Percentiles rank a stretch among this genome's conserved stretches.
Conservation (phyloP, 23 tunicate species). For the Botrylloides violaceus region DNA sequence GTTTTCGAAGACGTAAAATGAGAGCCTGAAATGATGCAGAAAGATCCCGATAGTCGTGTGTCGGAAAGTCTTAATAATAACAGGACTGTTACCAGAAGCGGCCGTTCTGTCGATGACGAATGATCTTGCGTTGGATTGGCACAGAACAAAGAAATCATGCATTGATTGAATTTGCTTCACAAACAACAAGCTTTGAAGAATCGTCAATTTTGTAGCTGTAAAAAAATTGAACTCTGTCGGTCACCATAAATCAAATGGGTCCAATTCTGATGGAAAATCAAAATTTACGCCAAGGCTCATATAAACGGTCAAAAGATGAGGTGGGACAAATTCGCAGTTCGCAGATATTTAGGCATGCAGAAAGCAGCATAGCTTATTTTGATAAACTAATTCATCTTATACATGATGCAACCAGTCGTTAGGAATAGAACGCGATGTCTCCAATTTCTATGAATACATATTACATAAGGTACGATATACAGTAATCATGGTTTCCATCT, state of each 20-base stretch:
- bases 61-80: background rate
- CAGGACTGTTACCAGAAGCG: background rate
- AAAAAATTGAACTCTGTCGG: background rate
- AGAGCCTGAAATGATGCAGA: constrained; percentile 28
- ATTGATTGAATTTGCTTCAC: constrained; percentile 88
- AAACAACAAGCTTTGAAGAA: constrained; percentile 63
- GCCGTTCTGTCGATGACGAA: constrained; percentile 54
- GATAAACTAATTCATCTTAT: no score
- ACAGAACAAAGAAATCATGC: constrained; percentile 79
- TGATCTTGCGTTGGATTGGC: constrained; percentile 71
- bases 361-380: no score
- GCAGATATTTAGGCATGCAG: no score
- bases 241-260: no score
- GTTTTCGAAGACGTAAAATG: constrained; percentile 57
- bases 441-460: no score
- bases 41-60: background rate
- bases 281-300: no score
- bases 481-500: no score
- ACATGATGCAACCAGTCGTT: no score
- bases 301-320: no score
- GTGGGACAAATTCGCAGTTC: no score
- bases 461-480: background rate
- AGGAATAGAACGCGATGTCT: no score
- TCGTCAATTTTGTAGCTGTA: constrained; percentile 11
- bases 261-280: no score